These are phyloP conservation scores for Leptopilina clavipes DNA, from an alignment of 1,140 invertebrate species.

Conservation along the genomic window DNA sequence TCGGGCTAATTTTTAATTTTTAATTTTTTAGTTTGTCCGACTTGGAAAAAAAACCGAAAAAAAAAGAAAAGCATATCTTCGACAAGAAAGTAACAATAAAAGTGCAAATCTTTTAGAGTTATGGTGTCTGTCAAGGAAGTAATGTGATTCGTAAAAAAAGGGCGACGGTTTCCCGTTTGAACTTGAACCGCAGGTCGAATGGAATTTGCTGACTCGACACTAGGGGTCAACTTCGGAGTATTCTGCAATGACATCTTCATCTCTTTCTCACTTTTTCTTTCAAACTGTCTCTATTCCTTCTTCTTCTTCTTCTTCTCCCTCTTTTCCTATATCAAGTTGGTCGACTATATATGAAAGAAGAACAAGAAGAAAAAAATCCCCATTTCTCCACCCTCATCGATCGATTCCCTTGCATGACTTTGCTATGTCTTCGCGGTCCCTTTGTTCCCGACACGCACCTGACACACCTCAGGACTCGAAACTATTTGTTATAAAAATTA, in stretches of 20 bases:
- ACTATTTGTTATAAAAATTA: too few species aligned
- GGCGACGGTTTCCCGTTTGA: slow-evolving; percentile 19
- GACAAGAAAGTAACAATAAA: slow-evolving; percentile 25
- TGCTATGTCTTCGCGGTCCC: slow-evolving; percentile 52
- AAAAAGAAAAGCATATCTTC: neutral
- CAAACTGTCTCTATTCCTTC: neutral
- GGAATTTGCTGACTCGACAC: slow-evolving; percentile 63
- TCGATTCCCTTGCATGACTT: slow-evolving; percentile 46
- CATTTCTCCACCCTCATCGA: slow-evolving; percentile 19
- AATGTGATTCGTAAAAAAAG: neutral
- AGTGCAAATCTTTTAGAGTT: slow-evolving; percentile 1
- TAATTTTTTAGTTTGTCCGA: slow-evolving; percentile 50
- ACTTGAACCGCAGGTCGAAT: slow-evolving; percentile 36
- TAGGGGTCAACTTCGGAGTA: slow-evolving; percentile 53
- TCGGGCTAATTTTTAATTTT: slow-evolving; percentile 54
- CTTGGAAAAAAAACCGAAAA: neutral
- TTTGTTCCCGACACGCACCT: slow-evolving; percentile 52
- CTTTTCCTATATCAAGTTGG: slow-evolving; percentile 40
- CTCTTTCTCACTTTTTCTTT: slow-evolving; percentile 44
- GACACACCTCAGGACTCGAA: slow-evolving; percentile 44
- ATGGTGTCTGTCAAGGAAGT: slow-evolving; percentile 15
- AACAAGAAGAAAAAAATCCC: neutral
- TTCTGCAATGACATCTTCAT: slow-evolving; percentile 68
- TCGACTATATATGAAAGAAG: neutral
- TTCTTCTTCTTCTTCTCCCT: slow-evolving; percentile 18